A percentile compares a stretch with the other conserved stretches of the same genome.
phyloP scores from a whole-genome alignment of 2,888 invertebrate species.

The Rotaria socialis region DNA sequence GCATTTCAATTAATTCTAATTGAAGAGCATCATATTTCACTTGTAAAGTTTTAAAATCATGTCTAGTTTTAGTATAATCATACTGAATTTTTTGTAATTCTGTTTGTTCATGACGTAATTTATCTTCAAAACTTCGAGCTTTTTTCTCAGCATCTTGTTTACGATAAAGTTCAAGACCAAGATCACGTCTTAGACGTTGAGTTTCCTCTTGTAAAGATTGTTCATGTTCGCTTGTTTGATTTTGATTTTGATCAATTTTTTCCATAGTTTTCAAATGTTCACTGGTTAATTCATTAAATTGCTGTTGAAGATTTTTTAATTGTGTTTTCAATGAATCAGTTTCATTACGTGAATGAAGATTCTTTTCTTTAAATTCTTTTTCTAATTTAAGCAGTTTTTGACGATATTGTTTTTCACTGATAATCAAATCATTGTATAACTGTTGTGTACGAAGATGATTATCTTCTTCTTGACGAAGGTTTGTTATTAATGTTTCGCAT shows the following conservation, averaged over 20 bases:
- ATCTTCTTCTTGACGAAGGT: neutral
- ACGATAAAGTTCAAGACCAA: conserved; percentile 7
- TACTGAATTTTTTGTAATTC: neutral
- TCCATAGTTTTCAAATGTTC: neutral
- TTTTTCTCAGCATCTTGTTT: conserved; percentile 27
- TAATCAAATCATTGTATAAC: neutral
- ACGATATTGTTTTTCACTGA: neutral
- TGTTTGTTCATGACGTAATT: conserved; percentile 14
- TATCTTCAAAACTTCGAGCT: neutral
- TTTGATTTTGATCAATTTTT: neutral
- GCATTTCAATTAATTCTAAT: neutral
- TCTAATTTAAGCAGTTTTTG: neutral
- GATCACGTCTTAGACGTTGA: conserved; percentile 18
- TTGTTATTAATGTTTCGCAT: neutral
- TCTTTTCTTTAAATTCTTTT: neutral
- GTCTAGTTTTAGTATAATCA: neutral
- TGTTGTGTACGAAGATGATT: neutral
- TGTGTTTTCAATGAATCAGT: neutral
- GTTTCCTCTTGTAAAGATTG: neutral
- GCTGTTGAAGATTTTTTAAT: neutral
- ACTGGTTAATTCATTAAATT: neutral
- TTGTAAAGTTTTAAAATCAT: neutral
- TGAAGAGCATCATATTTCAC: neutral
- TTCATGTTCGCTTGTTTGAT: neutral
- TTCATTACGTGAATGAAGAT: neutral